phyloP scores from a whole-genome alignment of 2,888 invertebrate species.

The Cephus pygmeus region DNA sequence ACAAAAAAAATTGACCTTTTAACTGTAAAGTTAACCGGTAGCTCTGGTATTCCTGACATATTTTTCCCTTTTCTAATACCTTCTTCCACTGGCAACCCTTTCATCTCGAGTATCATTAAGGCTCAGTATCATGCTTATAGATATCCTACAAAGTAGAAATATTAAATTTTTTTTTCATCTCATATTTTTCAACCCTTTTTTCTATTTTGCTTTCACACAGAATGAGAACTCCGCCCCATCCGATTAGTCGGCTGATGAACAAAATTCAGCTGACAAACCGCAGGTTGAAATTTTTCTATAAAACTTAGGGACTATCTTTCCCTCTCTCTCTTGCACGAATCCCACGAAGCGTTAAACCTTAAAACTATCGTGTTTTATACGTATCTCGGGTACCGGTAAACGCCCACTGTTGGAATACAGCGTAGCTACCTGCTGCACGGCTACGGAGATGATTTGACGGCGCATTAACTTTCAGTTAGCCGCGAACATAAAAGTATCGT shows the following conservation, averaged over 20 bases:
- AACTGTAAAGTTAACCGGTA: slow-evolving; percentile 44
- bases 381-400: slow-evolving; percentile 19
- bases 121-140: slow-evolving; percentile 3
- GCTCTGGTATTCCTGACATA: slow-evolving; percentile 33
- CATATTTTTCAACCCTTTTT: slow-evolving; percentile 12
- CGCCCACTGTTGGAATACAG: slow-evolving; percentile 45
- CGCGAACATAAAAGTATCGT: slow-evolving; percentile 53
- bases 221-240: too few species aligned
- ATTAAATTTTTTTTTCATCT: not conserved
- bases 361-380: not conserved
- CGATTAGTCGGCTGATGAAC: too few species aligned
- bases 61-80: slow-evolving; percentile 23
- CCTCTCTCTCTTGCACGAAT: not conserved
- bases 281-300: too few species aligned
- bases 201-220: too few species aligned
- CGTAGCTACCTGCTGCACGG: slow-evolving; percentile 16
- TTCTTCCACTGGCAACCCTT: not conserved
- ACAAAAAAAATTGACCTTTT: slow-evolving; percentile 46
- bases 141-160: not conserved
- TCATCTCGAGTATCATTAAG: not conserved
- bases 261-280: too few species aligned
- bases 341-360: not conserved
- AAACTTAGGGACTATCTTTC: not conserved
- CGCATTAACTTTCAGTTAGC: slow-evolving; percentile 57
- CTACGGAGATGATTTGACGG: slow-evolving; percentile 41